A percentile compares a stretch with the other conserved stretches of the same genome.
phyloP scores from a whole-genome alignment of 2,797 vertebrate genomes.

The Hemitrygon akajei region DNA sequence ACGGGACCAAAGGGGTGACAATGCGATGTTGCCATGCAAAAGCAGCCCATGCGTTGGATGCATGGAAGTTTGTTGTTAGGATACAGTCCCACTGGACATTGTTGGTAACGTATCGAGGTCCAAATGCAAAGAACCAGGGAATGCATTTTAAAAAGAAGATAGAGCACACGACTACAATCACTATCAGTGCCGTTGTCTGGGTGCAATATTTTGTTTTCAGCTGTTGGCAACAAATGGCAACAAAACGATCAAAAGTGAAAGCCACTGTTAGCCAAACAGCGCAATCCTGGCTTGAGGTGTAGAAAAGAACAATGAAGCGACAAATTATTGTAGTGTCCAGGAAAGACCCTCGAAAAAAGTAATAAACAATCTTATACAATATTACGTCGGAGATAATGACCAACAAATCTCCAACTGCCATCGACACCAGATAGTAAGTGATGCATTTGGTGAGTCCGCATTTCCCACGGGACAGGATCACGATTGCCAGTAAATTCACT shows the following conservation, averaged over 20 bases:
- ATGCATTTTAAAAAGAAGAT: conserved; percentile 21
- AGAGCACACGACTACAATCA: not conserved
- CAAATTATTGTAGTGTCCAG: not conserved
- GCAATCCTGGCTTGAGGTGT: not conserved
- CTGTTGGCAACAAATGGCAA: conserved; percentile 25
- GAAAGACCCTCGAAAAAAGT: not conserved
- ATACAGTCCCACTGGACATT: conserved; percentile 7
- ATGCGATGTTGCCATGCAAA: conserved; percentile 22
- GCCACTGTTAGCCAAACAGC: not conserved
- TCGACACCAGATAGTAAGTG: conserved; percentile 21
- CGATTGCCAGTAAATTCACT: not conserved
- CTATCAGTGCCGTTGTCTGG: not conserved
- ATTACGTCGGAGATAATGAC: not conserved
- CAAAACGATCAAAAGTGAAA: not conserved
- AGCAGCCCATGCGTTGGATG: not conserved
- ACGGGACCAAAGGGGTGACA: not conserved
- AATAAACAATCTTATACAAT: conserved; percentile 12
- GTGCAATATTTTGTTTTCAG: not conserved
- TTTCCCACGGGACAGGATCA: not conserved
- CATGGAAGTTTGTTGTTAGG: not conserved
- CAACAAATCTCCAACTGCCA: not conserved
- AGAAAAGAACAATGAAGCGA: not conserved
- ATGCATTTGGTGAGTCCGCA: not conserved
- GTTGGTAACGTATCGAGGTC: not conserved
- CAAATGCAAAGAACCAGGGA: conserved; percentile 19